phyloP scores from a whole-genome alignment of 2,888 invertebrate genomes.

The Drosophila eohydei region DNA sequence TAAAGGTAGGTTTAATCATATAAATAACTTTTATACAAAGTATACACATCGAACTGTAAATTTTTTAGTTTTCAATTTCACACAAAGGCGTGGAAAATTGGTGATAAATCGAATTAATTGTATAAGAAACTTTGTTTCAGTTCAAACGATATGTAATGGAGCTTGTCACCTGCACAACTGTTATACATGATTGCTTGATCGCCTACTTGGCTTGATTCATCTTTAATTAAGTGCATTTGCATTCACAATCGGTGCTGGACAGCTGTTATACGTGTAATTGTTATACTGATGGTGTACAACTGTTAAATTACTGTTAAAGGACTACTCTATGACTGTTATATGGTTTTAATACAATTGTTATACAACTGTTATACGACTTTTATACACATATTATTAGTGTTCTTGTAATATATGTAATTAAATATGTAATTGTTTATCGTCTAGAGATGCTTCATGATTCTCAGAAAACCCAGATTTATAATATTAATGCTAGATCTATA shows the following conservation, averaged over 20 bases:
- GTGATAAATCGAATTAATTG: too few relatives aligned
- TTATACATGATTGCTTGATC: too few relatives aligned
- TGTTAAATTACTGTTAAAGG: not conserved
- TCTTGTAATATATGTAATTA: too few relatives aligned
- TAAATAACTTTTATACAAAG: not conserved
- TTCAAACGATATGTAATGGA: not conserved
- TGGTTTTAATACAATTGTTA: not conserved
- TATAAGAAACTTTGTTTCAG: not conserved
- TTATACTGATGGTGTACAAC: not conserved
- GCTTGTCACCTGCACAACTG: too few relatives aligned
- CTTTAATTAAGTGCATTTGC: not conserved
- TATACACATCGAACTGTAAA: not conserved
- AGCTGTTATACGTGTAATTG: not conserved
- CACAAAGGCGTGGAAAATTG: too few relatives aligned
- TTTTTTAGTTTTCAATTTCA: not conserved
- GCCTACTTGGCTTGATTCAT: too few relatives aligned
- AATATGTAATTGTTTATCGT: too few relatives aligned
- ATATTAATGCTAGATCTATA: too few relatives aligned
- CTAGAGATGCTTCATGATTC: too few relatives aligned
- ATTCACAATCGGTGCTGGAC: not conserved
- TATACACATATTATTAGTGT: not conserved
- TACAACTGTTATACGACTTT: slow-evolving; percentile 10
- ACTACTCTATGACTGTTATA: not conserved
- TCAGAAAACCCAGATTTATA: too few relatives aligned
- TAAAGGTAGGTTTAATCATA: not conserved